Evolutionary conservation across 2,113 vertebrate species (phyloP).

Genomic region (Tylochromis polylepis): DNA sequence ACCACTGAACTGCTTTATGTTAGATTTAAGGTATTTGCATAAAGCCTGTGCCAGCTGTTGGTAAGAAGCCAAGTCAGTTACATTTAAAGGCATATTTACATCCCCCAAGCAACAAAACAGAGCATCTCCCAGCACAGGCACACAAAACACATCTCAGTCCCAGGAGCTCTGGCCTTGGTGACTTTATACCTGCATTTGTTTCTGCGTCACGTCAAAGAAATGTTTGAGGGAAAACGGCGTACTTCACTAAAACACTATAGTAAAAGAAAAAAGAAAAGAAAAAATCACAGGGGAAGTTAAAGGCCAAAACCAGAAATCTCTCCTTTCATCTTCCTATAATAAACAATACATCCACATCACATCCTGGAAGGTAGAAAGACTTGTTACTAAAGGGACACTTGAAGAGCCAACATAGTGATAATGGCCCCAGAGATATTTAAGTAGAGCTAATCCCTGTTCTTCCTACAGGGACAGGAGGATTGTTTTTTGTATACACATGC

Average conservation of each 20-base stretch:
- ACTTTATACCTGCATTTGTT: slow-evolving; percentile 8
- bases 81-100: background rate
- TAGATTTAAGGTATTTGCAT: background rate
- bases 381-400: background rate
- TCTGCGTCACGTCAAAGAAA: background rate
- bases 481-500: background rate
- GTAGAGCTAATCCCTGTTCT: background rate
- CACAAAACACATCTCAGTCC: background rate
- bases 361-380: background rate
- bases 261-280: background rate
- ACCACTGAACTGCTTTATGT: background rate
- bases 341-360: background rate
- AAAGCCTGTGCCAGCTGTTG: background rate
- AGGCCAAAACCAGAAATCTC: background rate
- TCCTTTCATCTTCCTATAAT: background rate
- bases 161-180: background rate
- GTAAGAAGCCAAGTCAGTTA: background rate
- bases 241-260: background rate
- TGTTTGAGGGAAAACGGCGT: background rate
- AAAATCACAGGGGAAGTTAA: background rate
- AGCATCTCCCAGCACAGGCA: background rate
- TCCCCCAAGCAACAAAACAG: background rate
- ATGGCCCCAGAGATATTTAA: background rate
- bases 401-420: background rate
- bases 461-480: background rate